These are phyloP conservation scores for Drosophila multiciliata DNA, from an alignment of 2,888 invertebrate genomes.

Conservation along the genomic window DNA sequence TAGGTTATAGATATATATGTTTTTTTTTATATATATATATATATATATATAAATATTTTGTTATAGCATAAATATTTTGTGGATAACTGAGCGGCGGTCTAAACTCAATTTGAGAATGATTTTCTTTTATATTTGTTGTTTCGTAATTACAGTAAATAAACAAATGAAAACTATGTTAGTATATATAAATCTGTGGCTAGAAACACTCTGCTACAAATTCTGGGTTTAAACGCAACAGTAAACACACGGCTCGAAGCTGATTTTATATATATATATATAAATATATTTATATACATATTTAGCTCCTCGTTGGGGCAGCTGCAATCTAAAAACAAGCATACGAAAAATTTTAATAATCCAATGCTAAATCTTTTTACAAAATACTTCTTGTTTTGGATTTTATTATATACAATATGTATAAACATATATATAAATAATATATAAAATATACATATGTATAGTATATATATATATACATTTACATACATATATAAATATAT, in stretches of 20 bases:
- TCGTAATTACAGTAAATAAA: slow-evolving; percentile 23
- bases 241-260: slow-evolving; percentile 28
- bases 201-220: slow-evolving; percentile 18
- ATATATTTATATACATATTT: background rate
- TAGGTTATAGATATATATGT: slow-evolving; percentile 18
- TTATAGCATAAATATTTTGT: slow-evolving; percentile 36
- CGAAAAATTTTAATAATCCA: slow-evolving; percentile 4
- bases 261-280: slow-evolving; percentile 2
- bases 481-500: slow-evolving; percentile 14
- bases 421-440: slow-evolving; percentile 25
- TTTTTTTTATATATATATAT: slow-evolving; percentile 14
- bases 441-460: slow-evolving; percentile 13
- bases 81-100: slow-evolving; percentile 39
- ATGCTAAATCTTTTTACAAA: slow-evolving; percentile 44
- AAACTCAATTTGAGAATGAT: slow-evolving; percentile 29
- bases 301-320: background rate
- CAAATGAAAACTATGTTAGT: slow-evolving; percentile 19
- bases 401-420: slow-evolving; percentile 42
- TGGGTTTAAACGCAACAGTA: slow-evolving; percentile 17
- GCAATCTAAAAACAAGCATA: slow-evolving; percentile 15
- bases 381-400: slow-evolving; percentile 26
- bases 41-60: slow-evolving; percentile 3
- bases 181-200: slow-evolving; percentile 9
- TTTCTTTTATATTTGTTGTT: slow-evolving; percentile 4
- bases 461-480: slow-evolving; percentile 19